Evolutionary conservation across 2,797 vertebrate species (phyloP).

Genomic region (Typhlichthys subterraneus): DNA sequence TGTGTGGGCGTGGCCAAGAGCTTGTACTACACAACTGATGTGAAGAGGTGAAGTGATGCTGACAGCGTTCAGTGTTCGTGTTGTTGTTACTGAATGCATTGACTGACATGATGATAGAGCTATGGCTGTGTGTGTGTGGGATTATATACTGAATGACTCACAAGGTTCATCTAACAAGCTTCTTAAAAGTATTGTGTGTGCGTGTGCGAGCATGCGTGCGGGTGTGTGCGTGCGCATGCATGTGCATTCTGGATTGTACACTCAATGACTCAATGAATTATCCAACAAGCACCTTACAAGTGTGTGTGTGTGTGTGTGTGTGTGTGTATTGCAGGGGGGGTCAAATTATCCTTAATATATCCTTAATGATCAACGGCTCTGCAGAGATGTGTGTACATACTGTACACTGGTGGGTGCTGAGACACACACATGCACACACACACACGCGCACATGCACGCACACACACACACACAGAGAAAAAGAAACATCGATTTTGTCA

Average conservation of each 20-base stretch:
- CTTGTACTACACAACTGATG: no score
- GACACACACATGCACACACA: background rate
- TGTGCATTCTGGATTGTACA: no score
- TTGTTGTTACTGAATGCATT: background rate
- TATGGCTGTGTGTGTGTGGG: conserved; percentile 1
- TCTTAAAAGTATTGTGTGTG: background rate
- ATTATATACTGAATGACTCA: background rate
- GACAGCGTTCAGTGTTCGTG: background rate
- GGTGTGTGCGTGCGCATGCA: background rate
- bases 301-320: background rate
- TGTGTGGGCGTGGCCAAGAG: no score
- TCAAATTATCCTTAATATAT: background rate
- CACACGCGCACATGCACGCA: background rate
- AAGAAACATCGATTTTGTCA: background rate
- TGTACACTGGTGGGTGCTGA: no score
- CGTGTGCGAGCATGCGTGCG: background rate
- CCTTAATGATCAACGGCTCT: background rate
- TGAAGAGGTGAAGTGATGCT: no score
- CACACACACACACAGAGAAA: background rate
- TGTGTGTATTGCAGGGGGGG: background rate
- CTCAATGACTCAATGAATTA: no score
- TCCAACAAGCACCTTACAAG: no score
- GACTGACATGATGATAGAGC: background rate
- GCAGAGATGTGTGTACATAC: background rate
- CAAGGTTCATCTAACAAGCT: background rate